Evolutionary conservation across 2,888 invertebrate species (phyloP).

Genomic region (Gasteruption jaculator): DNA sequence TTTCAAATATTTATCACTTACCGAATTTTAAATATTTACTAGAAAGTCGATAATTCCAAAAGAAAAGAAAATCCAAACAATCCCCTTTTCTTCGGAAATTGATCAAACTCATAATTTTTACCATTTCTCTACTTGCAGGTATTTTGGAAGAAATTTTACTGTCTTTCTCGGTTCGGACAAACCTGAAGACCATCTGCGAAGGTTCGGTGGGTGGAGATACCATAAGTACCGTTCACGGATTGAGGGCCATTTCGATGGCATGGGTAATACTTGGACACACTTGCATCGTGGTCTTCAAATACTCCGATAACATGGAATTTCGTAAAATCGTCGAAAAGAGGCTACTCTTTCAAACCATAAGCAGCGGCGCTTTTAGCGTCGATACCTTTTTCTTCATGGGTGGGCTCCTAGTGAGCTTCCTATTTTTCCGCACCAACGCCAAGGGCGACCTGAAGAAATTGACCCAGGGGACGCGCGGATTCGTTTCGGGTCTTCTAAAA

Average conservation of each 20-base stretch:
- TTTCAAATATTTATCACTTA: no score
- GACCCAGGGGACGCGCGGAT: slow-evolving; percentile 51
- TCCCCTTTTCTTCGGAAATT: slow-evolving; percentile 5
- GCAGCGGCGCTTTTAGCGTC: slow-evolving; percentile 51
- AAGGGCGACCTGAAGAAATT: slow-evolving; percentile 55
- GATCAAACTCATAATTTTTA: not conserved
- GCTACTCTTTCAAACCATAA: slow-evolving; percentile 50
- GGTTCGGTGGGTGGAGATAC: slow-evolving; percentile 48
- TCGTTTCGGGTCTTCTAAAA: slow-evolving; percentile 50
- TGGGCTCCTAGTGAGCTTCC: slow-evolving; percentile 77
- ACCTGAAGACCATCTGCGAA: slow-evolving; percentile 48
- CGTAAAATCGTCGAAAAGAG: slow-evolving; percentile 48
- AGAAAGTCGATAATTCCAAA: no score
- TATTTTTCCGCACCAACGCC: slow-evolving; percentile 70
- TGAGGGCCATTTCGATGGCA: slow-evolving; percentile 50
- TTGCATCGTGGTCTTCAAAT: slow-evolving; percentile 74
- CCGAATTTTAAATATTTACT: no score
- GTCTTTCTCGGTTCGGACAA: slow-evolving; percentile 48
- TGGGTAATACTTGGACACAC: slow-evolving; percentile 53
- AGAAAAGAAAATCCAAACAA: no score
- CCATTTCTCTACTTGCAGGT: slow-evolving; percentile 27
- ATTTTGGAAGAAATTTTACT: slow-evolving; percentile 45
- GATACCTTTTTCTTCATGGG: slow-evolving; percentile 55
- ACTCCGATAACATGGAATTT: slow-evolving; percentile 66
- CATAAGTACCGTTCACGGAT: slow-evolving; percentile 49